Conservation (phyloP, 2,797 vertebrate species). For the Amphiprion clarkii region DNA sequence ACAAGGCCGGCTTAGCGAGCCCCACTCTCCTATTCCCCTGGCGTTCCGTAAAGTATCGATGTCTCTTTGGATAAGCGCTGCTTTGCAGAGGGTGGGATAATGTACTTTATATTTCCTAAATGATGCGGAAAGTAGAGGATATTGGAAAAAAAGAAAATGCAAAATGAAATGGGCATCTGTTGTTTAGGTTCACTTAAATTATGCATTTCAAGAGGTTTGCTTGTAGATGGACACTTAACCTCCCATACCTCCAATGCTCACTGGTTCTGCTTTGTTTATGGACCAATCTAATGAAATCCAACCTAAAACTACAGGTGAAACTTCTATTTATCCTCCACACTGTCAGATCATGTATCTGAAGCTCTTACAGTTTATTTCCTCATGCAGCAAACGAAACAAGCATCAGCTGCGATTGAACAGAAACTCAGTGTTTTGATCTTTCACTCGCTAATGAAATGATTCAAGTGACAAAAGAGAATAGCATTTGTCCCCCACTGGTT, state of each 20-base stretch:
- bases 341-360: background rate
- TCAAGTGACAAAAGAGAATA: background rate
- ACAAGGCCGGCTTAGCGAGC: slow-evolving; percentile 31
- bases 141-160: background rate
- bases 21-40: slow-evolving; percentile 46
- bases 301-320: background rate
- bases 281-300: background rate
- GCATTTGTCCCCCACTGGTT: slow-evolving; percentile 1
- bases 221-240: background rate
- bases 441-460: background rate
- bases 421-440: background rate
- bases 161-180: background rate
- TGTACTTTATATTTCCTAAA: slow-evolving; percentile 27
- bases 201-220: too few species aligned
- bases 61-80: slow-evolving; percentile 53
- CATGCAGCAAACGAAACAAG: background rate
- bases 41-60: slow-evolving; percentile 41
- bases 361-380: background rate
- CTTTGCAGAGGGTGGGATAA: slow-evolving; percentile 43
- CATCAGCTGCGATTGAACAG: background rate
- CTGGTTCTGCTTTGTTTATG: background rate
- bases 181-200: too few species aligned
- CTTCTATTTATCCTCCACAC: background rate
- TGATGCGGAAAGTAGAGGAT: slow-evolving; percentile 20
- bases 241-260: background rate